Base-by-base conservation (phyloP, 2,797 vertebrate species). In the Brotula barbata region DNA sequence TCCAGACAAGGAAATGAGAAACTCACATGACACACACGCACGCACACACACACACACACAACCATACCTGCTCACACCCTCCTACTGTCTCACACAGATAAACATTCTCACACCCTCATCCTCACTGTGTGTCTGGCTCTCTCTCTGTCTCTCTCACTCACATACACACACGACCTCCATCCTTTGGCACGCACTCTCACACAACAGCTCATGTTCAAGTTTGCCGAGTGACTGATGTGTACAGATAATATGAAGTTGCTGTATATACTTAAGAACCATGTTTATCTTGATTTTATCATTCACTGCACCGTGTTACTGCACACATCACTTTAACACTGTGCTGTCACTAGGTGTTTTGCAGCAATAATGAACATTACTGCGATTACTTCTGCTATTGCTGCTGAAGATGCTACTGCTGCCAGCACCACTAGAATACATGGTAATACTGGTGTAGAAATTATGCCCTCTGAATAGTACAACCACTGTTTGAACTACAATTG, bases 1-100 rank as follows among this genome's bases (percentile, higher is more conserved):
- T 3, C 25, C 25, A 28, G 25, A 28, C 25, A 28, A 4, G 77
- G 77, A 88, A 85, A 81, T 78, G 45, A 73, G 61, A 83, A 81
- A 13, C 13, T 57, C 77, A 73, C 71, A 64, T 21, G 61, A 69
- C 64, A 54, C 58, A 49, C 33, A 3, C 34, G 13, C n/a, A 48
- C 60, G 31, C 41, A 23, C 47, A 41, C 28, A 33, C 40, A 33
- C 17, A 34, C 25, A 22, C 34, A 21, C 40, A 51, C 64, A 46
- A 45, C 43, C 68, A 54, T n/a, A 59, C 56, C 54, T 31, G 55
- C 64, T 28, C 34, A 71, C 69, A 43, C 80, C 65, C 75, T 66
- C 64, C 66, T 60, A 16, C 40, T 1, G 48, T 53, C 6, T 62
- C 76, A 81, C 44, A 42, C 56, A 77, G 60, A 47, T 57, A 74